These are phyloP conservation scores for Perca flavescens DNA, from an alignment of 2,113 vertebrate species.

Conservation along the genomic window DNA sequence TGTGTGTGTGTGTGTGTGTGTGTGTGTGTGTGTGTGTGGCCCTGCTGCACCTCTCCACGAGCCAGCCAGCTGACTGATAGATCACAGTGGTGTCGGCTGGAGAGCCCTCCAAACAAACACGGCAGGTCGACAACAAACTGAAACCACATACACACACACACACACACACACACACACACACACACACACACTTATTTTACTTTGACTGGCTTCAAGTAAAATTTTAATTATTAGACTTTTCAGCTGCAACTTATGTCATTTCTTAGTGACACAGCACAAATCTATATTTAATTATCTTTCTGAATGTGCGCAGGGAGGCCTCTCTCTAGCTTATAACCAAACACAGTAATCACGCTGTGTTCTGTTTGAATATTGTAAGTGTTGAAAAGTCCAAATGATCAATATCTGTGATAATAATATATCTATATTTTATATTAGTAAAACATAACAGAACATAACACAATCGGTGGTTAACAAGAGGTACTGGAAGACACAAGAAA, in stretches of 20 bases:
- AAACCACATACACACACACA: not conserved
- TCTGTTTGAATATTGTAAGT: not conserved
- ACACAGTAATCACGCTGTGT: slow-evolving; percentile 9
- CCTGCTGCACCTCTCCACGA: not conserved
- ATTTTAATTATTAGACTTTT: not conserved
- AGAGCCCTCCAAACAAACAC: slow-evolving; percentile 1
- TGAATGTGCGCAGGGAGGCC: slow-evolving; percentile 1
- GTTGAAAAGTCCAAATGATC: not conserved
- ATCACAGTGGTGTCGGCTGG: not conserved
- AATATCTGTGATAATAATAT: not conserved
- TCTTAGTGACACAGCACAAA: not conserved
- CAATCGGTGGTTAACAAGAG: not conserved
- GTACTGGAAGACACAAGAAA: not conserved
- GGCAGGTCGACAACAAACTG: not conserved
- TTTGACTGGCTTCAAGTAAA: not conserved
- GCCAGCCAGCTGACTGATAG: not conserved
- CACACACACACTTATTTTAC: too few species aligned
- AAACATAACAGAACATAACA: not conserved
- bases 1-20: too few species aligned
- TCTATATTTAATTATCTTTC: slow-evolving; percentile 21
- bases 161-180: too few species aligned
- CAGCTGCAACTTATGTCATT: not conserved
- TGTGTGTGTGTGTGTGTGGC: not conserved
- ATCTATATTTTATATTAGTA: not conserved
- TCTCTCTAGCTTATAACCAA: not conserved